Percentiles rank a stretch among this genome's conserved stretches.
Evolutionary conservation across 2,113 vertebrate genomes (phyloP).

Genomic region (human): DNA sequence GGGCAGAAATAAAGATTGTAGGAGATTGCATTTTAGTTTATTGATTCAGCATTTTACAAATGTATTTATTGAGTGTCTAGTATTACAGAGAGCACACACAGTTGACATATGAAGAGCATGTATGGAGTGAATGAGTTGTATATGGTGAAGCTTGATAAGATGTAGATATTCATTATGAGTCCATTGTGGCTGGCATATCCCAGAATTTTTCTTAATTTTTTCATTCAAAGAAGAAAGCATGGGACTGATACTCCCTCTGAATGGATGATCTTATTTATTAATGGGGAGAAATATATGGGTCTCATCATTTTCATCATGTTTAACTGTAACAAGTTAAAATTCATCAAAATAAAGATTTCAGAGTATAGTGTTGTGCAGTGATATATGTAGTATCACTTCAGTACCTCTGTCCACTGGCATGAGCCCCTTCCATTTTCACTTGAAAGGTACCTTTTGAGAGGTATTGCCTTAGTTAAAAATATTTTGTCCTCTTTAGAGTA

Average conservation of each 20-base stretch:
- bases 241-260: not conserved
- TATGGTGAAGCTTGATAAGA: not conserved
- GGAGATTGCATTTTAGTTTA: not conserved
- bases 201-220: not conserved
- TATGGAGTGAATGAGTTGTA: rapidly evolving
- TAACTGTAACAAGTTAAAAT: not conserved
- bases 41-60: not conserved
- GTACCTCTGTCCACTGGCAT: not conserved
- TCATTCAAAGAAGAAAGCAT: not conserved
- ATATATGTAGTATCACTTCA: not conserved
- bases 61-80: not conserved
- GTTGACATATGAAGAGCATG: not conserved
- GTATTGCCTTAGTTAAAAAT: not conserved
- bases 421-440: not conserved
- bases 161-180: not conserved
- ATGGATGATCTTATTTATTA: not conserved
- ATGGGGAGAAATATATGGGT: not conserved
- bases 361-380: not conserved
- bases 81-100: not conserved
- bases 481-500: not conserved
- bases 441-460: not conserved
- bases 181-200: not conserved
- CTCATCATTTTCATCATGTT: not conserved
- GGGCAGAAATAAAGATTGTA: not conserved
- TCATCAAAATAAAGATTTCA: not conserved